Percentiles rank a stretch among this genome's conserved stretches.
phyloP scores from a whole-genome alignment of 92 coral and sea anemone species.

The Heteractis magnifica region DNA sequence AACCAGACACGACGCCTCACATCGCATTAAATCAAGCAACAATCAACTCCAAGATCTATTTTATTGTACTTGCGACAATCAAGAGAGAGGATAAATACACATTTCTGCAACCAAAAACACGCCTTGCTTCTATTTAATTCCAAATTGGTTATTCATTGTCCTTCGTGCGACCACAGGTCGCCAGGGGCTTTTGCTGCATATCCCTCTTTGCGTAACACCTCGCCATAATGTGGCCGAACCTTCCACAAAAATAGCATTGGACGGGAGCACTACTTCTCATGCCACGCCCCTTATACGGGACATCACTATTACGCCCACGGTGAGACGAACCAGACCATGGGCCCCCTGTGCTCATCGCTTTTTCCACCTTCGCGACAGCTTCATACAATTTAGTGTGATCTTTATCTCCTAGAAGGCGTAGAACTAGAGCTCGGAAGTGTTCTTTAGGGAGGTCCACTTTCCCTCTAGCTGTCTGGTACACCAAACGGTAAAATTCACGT shows the following conservation, averaged over 20 bases:
- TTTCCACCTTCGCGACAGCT: conserved; percentile 35
- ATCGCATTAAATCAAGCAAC: no score
- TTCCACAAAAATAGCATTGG: not conserved
- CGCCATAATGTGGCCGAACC: not conserved
- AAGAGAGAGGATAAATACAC: no score
- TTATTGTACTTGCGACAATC: no score
- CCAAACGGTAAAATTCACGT: conserved; percentile 31
- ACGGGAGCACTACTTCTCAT: not conserved
- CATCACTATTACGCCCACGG: not conserved
- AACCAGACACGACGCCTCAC: no score
- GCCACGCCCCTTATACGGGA: not conserved
- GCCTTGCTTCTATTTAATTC: no score
- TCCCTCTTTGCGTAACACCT: not conserved
- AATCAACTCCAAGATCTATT: no score
- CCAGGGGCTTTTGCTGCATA: not conserved
- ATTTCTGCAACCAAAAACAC: no score
- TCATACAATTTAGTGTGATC: conserved; percentile 19
- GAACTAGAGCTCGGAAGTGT: conserved; percentile 32
- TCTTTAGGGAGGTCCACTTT: conserved; percentile 28
- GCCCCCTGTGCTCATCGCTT: not conserved
- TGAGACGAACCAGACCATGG: not conserved
- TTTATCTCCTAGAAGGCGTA: conserved; percentile 36
- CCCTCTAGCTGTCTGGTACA: conserved; percentile 25
- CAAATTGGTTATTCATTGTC: no score
- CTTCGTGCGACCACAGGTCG: not conserved